Evolutionary conservation across 2,888 invertebrate species (phyloP), one percentile per base, ranked within the genome.

Genomic region (Gandaritis pyraliata): DNA sequence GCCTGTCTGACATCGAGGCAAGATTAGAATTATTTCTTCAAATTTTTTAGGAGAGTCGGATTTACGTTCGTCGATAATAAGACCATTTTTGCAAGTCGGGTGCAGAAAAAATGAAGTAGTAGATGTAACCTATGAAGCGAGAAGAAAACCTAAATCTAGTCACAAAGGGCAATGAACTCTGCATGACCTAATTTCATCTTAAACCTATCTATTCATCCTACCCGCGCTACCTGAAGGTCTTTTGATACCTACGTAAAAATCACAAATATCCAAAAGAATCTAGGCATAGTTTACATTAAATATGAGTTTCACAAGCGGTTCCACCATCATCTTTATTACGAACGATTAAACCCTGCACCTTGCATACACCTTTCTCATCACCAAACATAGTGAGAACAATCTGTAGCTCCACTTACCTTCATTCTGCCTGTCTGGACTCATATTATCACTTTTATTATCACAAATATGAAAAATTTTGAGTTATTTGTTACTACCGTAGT

Each of bases 371-470:
- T n/a, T n/a, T 2, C 23, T 23, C 23, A 23, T 23, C 23, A 23
- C 23, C 23, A 23, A 23, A 8, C 6, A 41, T 7, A 43, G n/a
- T 16, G 1, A 43, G 10, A 43, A 16, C 15, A 43, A 15, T 3
- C 16, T 1, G 38, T 15, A 43, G 29, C 39, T 61, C 15, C 33
- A 76, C 79, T 68, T 80, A 90, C 90, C 85, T 78, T 86, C 87
- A 43, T 77, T 68, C 64, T 89, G 87, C 54, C 82, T 73, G 64
- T 88, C 87, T 0, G 89, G 79, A 64, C 83, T 83, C 85, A 88
- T 87, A 74, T 83, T 83, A n/a, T 59, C 54, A 66, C 69, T 68
- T 47, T 52, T 63, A n/a, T 65, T 61, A 59, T 16, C 36, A 59
- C 62, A 58, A 65, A 57, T 53, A 64, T 52, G 16, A 43, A 0